These are phyloP conservation scores for Macheiramphus alcinus DNA, from an alignment of 2,113 vertebrate species.

Conservation along the genomic window DNA sequence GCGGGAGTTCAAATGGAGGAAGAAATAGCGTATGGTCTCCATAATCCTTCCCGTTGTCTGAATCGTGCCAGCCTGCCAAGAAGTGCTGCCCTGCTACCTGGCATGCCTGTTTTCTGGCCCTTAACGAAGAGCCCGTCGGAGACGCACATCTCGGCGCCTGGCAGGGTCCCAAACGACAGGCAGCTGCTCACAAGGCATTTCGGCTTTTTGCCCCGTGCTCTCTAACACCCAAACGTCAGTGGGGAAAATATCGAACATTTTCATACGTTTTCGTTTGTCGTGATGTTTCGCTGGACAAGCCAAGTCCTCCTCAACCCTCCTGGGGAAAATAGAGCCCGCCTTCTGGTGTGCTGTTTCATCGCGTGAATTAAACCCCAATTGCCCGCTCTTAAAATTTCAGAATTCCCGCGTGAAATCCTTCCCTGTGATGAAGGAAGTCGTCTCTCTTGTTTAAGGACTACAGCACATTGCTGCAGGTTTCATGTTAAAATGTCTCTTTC, in stretches of 20 bases:
- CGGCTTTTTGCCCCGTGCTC: not conserved
- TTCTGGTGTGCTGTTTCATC: not conserved
- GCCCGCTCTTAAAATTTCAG: not conserved
- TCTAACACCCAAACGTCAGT: not conserved
- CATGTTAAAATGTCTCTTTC: not conserved
- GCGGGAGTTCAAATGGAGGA: not conserved
- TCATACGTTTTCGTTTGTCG: not conserved
- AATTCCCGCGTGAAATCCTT: not conserved
- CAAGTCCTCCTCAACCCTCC: not conserved
- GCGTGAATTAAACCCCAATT: not conserved
- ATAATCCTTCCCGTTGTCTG: not conserved
- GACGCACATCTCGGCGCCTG: not conserved
- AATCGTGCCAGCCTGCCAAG: not conserved
- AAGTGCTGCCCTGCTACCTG: not conserved
- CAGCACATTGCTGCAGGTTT: not conserved
- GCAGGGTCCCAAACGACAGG: not conserved
- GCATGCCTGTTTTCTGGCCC: not conserved
- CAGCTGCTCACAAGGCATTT: not conserved
- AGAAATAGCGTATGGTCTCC: fast-evolving
- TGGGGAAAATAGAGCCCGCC: not conserved
- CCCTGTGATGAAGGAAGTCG: fast-evolving
- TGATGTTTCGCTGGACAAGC: not conserved
- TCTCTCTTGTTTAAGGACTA: not conserved
- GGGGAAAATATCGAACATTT: not conserved
- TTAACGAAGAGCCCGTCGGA: not conserved